Evolutionary conservation across 2,888 invertebrate species (phyloP).

Genomic region (Philopedon plagiatum): DNA sequence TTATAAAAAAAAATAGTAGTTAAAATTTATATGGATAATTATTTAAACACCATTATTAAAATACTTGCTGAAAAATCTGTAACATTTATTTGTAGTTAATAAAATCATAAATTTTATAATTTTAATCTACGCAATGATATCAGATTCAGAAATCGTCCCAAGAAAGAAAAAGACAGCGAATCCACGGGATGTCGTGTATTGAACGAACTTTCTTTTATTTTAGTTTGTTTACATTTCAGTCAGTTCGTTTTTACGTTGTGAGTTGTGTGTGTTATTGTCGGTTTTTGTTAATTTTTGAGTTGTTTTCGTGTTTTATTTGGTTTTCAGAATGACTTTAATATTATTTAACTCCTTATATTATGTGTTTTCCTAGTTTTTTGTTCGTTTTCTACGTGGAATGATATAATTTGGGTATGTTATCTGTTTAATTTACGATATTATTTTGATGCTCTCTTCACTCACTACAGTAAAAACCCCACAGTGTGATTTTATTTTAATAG

Average conservation of each 20-base stretch:
- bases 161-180: background rate
- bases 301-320: conserved; percentile 16
- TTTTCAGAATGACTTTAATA: conserved; percentile 18
- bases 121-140: too few species aligned
- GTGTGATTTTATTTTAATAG: too few species aligned
- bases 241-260: conserved; percentile 33
- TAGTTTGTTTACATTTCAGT: conserved; percentile 35
- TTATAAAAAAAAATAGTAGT: too few species aligned
- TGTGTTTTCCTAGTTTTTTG: conserved; percentile 8
- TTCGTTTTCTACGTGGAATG: conserved; percentile 4
- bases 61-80: background rate
- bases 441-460: too few species aligned
- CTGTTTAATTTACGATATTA: too few species aligned
- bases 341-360: conserved; percentile 14
- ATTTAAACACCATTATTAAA: background rate
- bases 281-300: conserved; percentile 34
- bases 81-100: too few species aligned
- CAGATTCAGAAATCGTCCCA: too few species aligned
- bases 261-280: conserved; percentile 9
- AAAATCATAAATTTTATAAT: background rate
- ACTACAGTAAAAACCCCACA: too few species aligned
- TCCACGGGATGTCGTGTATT: background rate
- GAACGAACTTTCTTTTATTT: conserved; percentile 15
- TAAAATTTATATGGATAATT: too few species aligned
- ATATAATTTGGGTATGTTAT: conserved; percentile 9